Evolutionary conservation across 2,797 vertebrate species (phyloP), one percentile per base, ranked within the genome.

Genomic region (Phaenicophaeus curvirostris): DNA sequence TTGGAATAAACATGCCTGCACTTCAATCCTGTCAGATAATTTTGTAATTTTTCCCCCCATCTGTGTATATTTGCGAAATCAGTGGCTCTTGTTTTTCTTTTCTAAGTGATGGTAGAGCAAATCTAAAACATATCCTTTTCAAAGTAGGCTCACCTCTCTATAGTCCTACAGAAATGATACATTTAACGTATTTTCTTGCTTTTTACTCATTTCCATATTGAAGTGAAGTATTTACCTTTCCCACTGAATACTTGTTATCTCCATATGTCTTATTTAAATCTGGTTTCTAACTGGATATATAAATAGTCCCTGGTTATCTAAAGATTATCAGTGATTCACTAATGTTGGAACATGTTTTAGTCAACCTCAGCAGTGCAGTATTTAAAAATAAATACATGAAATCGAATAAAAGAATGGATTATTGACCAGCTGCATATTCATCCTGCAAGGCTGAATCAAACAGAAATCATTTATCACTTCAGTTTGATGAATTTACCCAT

Each of bases 321-420:
- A 93, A 50, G 72, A 73, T 95, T 83, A 65, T 87, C 48, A 87
- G 46, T 27, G 31, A 84, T 85, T 69, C 48, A 31, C 12, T 62
- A 55, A 65, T 63, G 20, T 59, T 92, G 69, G 35, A 92, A 90
- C 15, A 50, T 13, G 5, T 89, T 97, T 96, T 90, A 94, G 94
- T 20, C 54, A 91, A 72, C 13, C 35, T 84, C 33, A 58, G 20
- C 15, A 88, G 24, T 33, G 7, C 24, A 76, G 9, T 15, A 80
- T 91, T 86, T 85, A 90, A 97, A 97, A 96, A 79, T 35, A 94
- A 95, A 87, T 76, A 25, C 42, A 57, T 73, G 18, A 81, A 90
- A 92, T 87, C 44, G 85, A 92, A 91, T 72, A 20, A 87, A 78
- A 87, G 19, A 94, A 93, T 82, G 25, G 23, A 66, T 94, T 94